A percentile compares a stretch with the other conserved stretches of the same genome.
These are phyloP conservation scores for Cynocephalus volans DNA, from an alignment of 2,113 vertebrate genomes.

Conservation along the genomic window DNA sequence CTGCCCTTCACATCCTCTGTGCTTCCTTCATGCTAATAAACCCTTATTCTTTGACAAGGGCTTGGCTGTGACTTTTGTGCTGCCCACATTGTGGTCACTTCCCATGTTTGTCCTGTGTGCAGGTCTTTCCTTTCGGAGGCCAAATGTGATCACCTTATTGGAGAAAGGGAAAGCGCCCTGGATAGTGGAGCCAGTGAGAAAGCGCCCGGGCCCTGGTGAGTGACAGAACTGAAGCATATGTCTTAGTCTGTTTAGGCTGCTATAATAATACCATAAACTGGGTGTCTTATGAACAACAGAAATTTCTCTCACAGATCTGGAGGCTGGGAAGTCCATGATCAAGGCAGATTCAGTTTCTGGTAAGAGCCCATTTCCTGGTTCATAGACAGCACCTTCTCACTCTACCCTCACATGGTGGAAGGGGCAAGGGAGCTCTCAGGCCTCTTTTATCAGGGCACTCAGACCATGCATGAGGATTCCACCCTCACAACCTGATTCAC, in stretches of 20 bases:
- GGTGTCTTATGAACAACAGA: background rate
- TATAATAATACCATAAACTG: fast-evolving
- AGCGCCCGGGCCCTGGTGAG: constrained; percentile 67
- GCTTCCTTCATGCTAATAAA: background rate
- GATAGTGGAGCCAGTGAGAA: background rate
- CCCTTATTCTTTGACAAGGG: background rate
- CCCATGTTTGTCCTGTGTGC: fast-evolving
- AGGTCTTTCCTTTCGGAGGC: constrained; percentile 76
- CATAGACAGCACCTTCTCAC: background rate
- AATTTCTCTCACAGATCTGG: fast-evolving
- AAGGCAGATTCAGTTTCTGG: background rate
- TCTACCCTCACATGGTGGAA: background rate
- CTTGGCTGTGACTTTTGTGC: background rate
- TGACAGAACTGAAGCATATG: background rate
- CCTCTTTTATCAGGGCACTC: background rate
- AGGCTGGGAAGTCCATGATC: background rate
- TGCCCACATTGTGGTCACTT: background rate
- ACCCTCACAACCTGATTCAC: background rate
- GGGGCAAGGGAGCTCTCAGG: background rate
- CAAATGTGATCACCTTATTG: constrained; percentile 74
- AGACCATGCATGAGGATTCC: background rate
- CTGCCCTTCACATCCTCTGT: background rate
- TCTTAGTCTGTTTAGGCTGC: background rate
- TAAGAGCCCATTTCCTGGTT: background rate
- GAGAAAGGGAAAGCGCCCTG: constrained; percentile 77